Base-by-base conservation (phyloP, 2,113 vertebrate species). In the Acinonyx jubatus region DNA sequence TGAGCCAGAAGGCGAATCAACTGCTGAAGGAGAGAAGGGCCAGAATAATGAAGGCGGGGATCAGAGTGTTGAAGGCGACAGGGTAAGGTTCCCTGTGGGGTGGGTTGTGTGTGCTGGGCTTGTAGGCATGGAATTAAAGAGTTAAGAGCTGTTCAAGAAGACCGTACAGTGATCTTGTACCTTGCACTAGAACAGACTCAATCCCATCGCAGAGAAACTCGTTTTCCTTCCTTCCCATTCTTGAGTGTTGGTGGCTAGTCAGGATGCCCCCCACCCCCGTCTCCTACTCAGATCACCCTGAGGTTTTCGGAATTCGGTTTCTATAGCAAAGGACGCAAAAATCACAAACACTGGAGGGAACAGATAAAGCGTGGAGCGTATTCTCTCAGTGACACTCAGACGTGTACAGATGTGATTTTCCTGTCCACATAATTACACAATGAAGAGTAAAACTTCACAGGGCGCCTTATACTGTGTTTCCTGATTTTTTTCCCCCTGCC, bases 31-130 rank as follows among this genome's bases (percentile, higher is more conserved):
- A 36, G 92, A 89, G 16, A 84, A 96, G 55, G 81, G 33, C 45
- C 27, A 31, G 38, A 19, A 21, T 7, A 0, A 63, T 4, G 63
- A 87, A 63, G 82, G 52, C 25, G 21, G 7, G 57, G 57, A 23
- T 21, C 57, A 23, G 6, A 8, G 21, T 23, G 21, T 3, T 7
- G 57, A 23, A 61, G 57, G 21, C 19, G 57, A 7, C 69, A 13
- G 3, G 96, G 98, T 98, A 97, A 97, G 18, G 31, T 15, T 86
- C 55, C 79, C 25, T 10, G 3, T 16, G 21, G 80, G 69, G 29
- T 23, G 11, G 23, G 41, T 12, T 81, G 10, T 50, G 4, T 81
- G 10, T 50, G 4, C 66, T 19, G 33, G 73, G 57, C 23, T 29
- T 5, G 31, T 36, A 4, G 33, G 36, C 21, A 33, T 33, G 82